Base-by-base conservation (phyloP, 2,797 vertebrate species). In the Scarus forsteni region DNA sequence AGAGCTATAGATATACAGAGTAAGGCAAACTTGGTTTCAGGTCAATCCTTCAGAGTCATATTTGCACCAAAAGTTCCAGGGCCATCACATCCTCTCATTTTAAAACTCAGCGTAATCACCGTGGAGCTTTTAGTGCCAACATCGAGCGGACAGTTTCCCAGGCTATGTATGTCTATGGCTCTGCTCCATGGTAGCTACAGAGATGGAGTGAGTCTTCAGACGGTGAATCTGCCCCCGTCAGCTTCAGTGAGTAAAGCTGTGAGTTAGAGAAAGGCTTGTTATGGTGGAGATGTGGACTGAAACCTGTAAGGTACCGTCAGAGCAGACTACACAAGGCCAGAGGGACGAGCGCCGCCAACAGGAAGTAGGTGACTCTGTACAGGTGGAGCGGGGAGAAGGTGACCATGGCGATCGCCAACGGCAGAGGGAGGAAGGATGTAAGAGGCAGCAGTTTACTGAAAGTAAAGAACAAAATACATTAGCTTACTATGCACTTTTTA, bases 311-410 rank as follows among this genome's bases (percentile, higher is more conserved):
- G 18, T 78, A 66, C 72, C 60, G 70, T 95, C 91, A 98, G 86
- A 97, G 86, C 76, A 95, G 82, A 87, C 94, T 95, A 79, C 96
- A 97, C 44, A 93, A 63, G 3, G 93, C 87, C 16, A 98, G 91
- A 19, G 97, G 89, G 54, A 91, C 73, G 60, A 99, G 91, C 10
- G 94, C 93, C 61, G 90, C 83, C 49, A 92, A 88, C 77, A 97
- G 82, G 73, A 97, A 96, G 85, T 97, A 92, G 14, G 94, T 92
- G 78, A 97, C 89, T 91, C 95, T 94, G 89, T 98, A 99, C 57
- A 98, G 95, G 89, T 99, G 97, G 55, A 95, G 84, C 2, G 92
- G 92, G 80, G 96, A 97, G 80, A 99, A 98, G 69, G 93, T 94
- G 88, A 97, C 88, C 93, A 96, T 93, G 73, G 93, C 92, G 39